Evolutionary conservation across 2,797 vertebrate genomes (phyloP), one percentile per base, ranked within the genome.

Genomic region (Bradypodion pumilum): DNA sequence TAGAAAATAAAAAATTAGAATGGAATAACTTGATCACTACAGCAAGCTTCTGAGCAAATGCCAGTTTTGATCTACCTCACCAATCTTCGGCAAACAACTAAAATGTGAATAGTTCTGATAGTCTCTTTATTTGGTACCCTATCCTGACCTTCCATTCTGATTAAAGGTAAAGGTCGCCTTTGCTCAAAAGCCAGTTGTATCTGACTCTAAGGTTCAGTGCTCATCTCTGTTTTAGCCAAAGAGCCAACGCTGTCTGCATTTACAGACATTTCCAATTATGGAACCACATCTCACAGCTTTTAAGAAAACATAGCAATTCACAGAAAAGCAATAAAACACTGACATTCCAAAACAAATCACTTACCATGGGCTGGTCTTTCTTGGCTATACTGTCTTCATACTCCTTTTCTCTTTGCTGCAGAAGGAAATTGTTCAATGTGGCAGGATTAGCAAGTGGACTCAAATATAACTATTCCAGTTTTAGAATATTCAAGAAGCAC

Each of bases 381-480:
- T 97, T 98, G 7, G 96, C 96, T 94, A 99, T 87, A 37, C 96
- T 97, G 89, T 99, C 98, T 90, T 99, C 99, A 82, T 98, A 99
- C 87, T 99, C 98, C 7, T 97, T 97, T 91, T 99, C 99, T 86
- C 97, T 95, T 95, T 98, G 96, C 99, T 99, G 91, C 32, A 83
- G 87, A 44, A 42, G 85, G 72, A 86, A 0, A 87, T 23, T 91
- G 87, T 29, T 80, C 1, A 66, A 19, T 0, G 4, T 1, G 56
- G 93, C 69, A 92, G 83, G 7, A 56, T 4, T 10, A 83, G 76
- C 23, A 80, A 40, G 16, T 1, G 70, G 59, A 66, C 7, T 42
- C 5, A 25, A 7, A 27, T 35, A 82, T 37, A 5, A 25, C 13
- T 4, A 12, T 25, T 78, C 40, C 8, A 59, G n/a, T 70, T 4